Conservation (phyloP, 2,113 vertebrate species). For the Vireo altiloquus region DNA sequence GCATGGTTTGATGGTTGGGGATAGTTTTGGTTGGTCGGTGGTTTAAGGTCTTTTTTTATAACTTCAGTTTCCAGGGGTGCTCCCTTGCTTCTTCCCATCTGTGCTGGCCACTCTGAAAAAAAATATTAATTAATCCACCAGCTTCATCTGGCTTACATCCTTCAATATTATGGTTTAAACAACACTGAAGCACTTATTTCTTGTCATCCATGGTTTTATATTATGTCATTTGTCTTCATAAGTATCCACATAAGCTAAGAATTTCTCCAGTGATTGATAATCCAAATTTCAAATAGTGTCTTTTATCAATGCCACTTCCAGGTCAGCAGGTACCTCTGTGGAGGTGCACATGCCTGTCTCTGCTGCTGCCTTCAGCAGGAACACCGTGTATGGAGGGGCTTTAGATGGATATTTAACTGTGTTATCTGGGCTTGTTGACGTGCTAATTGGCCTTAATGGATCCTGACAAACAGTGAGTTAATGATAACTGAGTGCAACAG, state of each 20-base stretch:
- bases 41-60: background rate
- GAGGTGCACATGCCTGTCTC: background rate
- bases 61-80: background rate
- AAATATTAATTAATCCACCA: background rate
- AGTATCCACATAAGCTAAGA: background rate
- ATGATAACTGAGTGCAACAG: constrained; percentile 37
- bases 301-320: background rate
- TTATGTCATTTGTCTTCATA: background rate
- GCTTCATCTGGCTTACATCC: background rate
- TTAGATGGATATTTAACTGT: background rate
- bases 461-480: constrained; percentile 45
- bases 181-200: background rate
- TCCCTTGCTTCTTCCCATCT: background rate
- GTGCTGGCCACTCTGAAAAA: background rate
- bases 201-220: background rate
- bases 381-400: background rate
- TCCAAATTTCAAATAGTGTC: background rate
- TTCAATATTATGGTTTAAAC: background rate
- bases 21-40: background rate
- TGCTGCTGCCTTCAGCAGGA: background rate
- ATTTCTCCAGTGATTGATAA: background rate
- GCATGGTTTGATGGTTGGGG: background rate
- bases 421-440: constrained; percentile 6
- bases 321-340: background rate
- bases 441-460: constrained; percentile 47